Base-by-base conservation (phyloP, 2,797 vertebrate species). In the Amphiprion clarkii region DNA sequence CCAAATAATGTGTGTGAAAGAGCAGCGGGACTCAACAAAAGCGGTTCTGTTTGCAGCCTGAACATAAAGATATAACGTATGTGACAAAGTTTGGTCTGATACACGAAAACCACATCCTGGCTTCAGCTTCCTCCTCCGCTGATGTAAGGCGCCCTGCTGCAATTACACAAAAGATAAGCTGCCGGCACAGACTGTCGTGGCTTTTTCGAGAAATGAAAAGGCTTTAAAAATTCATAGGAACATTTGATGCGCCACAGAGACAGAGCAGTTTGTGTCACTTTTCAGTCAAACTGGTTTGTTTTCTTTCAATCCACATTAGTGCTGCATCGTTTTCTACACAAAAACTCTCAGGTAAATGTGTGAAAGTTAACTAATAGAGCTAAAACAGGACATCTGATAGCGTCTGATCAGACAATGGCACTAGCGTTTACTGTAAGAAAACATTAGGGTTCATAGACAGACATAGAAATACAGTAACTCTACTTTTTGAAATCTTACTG, bases 71-170 rank as follows among this genome's bases (percentile, higher is more conserved):
- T 54, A 56, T 39, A 53, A 63, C 25, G 53, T 29, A 17, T 78
- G 69, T n/a, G 8, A 40, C 55, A 39, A 12, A 57, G 74, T 67
- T 44, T 9, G 63, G 17, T 58, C 49, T 23, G 61, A 70, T 62
- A 44, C 64, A 39, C 23, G 8, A n/a, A 89, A 91, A 89, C 94
- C 95, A 95, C 95, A 94, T 96, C 95, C 95, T 95, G 93, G 16
- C 68, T 70, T 64, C 59, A 57, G 80, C 88, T 93, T 95, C 93
- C 90, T 87, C 75, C 90, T 86, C 79, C 16, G 55, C 77, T 87
- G 69, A 73, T 78, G 71, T 63, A 76, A 79, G 64, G 39, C 52
- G 21, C 13, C 16, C 55, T 76, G 78, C 59, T 79, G 66, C 76
- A 74, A 13, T 44, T 54, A 2, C 33, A 16, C 31, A 13, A 17